Evolutionary conservation across 1,140 invertebrate species (phyloP).

Genomic region (Ctenoplectra terminalis): DNA sequence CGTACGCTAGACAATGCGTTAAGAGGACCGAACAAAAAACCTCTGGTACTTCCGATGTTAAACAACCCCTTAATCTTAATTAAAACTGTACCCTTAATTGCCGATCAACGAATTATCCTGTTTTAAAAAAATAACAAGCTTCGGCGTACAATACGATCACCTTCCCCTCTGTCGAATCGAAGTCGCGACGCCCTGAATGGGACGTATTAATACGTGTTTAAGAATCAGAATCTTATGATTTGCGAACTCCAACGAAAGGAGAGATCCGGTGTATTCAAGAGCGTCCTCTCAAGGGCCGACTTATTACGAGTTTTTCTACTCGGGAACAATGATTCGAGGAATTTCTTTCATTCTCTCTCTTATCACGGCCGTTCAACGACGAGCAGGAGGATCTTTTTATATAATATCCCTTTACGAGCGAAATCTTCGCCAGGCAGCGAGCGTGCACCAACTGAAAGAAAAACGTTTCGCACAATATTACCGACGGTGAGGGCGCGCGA

Average conservation of each 20-base stretch:
- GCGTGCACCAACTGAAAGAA: not conserved
- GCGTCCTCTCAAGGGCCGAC: constrained; percentile 10
- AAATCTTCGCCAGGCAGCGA: too few relatives aligned
- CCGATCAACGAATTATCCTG: too few relatives aligned
- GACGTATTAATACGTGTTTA: constrained; percentile 10
- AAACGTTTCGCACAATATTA: constrained; percentile 23
- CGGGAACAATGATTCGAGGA: constrained; percentile 7
- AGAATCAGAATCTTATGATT: not conserved
- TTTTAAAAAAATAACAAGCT: too few relatives aligned
- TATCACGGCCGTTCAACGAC: not conserved
- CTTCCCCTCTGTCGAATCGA: too few relatives aligned
- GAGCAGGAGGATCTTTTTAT: not conserved
- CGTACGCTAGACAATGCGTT: too few relatives aligned
- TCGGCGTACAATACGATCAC: too few relatives aligned
- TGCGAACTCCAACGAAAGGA: not conserved
- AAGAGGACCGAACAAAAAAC: too few relatives aligned
- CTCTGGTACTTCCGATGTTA: too few relatives aligned
- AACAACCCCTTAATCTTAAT: too few relatives aligned
- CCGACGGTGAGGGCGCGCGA: not conserved
- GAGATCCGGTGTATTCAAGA: constrained; percentile 2
- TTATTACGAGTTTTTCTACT: constrained; percentile 37
- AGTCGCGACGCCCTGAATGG: too few relatives aligned
- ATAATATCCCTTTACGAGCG: not conserved
- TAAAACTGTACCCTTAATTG: too few relatives aligned
- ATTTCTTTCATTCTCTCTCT: constrained; percentile 12